Percentiles rank a stretch among this genome's conserved stretches.
These are phyloP conservation scores for Sebastes diploproa DNA, from an alignment of 2,797 vertebrate genomes.

Conservation along the genomic window DNA sequence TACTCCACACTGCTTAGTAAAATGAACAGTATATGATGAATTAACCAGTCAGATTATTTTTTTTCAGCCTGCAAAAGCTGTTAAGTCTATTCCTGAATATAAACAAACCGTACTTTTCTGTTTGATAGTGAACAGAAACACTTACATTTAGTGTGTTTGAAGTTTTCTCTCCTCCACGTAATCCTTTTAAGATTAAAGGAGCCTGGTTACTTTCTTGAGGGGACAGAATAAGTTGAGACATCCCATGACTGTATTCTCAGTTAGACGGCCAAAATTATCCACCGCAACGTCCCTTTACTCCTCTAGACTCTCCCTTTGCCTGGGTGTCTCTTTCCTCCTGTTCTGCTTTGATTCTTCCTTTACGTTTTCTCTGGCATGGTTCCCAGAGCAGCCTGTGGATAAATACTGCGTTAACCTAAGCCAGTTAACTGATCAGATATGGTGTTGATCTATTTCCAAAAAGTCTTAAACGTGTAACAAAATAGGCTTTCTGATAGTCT, in stretches of 20 bases:
- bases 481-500: constrained; percentile 9
- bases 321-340: neutral
- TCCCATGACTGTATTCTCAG: constrained; percentile 8
- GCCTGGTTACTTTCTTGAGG: constrained; percentile 29
- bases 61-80: neutral
- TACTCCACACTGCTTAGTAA: neutral
- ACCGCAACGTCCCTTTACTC: neutral
- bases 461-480: constrained; percentile 20
- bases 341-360: neutral
- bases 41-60: neutral
- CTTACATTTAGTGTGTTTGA: constrained; percentile 9
- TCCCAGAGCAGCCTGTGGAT: constrained; percentile 9
- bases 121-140: constrained; percentile 17
- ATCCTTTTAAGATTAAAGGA: constrained; percentile 22
- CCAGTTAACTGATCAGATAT: constrained; percentile 45
- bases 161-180: constrained; percentile 9
- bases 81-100: neutral
- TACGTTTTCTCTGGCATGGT: neutral
- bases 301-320: neutral
- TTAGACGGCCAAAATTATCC: constrained; percentile 8
- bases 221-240: constrained; percentile 19
- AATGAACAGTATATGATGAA: neutral
- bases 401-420: constrained; percentile 23
- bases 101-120: neutral
- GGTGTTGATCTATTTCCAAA: constrained; percentile 37